phyloP scores from a whole-genome alignment of 2,113 vertebrate species.

The Lagopus muta region DNA sequence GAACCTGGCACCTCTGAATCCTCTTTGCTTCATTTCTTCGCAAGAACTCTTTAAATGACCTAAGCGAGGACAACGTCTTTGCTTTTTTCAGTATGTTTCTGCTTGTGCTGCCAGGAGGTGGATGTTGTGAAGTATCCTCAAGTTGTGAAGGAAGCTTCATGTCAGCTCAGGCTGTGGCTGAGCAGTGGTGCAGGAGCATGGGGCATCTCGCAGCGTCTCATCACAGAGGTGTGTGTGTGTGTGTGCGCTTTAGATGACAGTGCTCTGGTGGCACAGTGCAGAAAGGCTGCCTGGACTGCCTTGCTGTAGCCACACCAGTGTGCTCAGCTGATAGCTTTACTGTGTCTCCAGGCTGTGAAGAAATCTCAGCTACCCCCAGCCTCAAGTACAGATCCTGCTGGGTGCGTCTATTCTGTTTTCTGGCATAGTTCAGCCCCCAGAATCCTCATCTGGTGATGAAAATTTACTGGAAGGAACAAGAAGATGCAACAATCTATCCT shows the following conservation, averaged over 20 bases:
- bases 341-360: not conserved
- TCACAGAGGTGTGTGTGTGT: not conserved
- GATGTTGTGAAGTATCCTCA: not conserved
- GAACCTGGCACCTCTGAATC: not conserved
- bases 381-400: not conserved
- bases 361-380: not conserved
- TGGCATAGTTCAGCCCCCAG: not conserved
- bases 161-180: not conserved
- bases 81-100: not conserved
- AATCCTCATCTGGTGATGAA: not conserved
- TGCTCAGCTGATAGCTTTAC: not conserved
- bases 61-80: not conserved
- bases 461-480: conserved; percentile 71
- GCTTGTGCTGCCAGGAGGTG: not conserved
- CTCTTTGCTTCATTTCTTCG: not conserved
- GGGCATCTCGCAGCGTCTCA: not conserved
- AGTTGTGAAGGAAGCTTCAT: not conserved
- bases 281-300: not conserved
- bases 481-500: conserved; percentile 15
- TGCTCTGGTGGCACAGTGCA: not conserved
- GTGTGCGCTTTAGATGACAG: not conserved
- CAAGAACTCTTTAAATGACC: not conserved
- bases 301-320: not conserved
- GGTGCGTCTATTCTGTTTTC: not conserved
- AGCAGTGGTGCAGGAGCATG: not conserved